phyloP scores from a whole-genome alignment of 2,797 vertebrate genomes.

The Holocentrus rufus region DNA sequence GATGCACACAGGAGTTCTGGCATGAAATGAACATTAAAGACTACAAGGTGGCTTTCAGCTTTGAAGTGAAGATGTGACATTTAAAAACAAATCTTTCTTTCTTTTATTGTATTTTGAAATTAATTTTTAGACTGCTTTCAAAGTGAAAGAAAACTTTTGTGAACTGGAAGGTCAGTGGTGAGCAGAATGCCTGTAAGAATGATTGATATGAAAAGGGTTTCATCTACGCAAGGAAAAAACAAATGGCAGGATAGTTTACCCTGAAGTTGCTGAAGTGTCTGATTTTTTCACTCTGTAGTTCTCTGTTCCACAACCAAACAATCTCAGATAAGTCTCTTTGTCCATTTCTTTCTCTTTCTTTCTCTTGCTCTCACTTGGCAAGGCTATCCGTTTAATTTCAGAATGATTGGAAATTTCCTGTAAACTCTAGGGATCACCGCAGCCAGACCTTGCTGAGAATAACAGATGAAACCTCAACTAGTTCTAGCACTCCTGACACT shows the following conservation, averaged over 20 bases:
- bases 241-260: not conserved
- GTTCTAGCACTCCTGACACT: constrained; percentile 46
- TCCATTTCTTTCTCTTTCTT: not conserved
- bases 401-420: constrained; percentile 62
- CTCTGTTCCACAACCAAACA: constrained; percentile 17
- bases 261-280: too few species aligned
- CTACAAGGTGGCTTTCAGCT: too few species aligned
- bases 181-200: constrained; percentile 8
- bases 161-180: not conserved
- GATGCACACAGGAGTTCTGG: too few species aligned
- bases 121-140: not conserved
- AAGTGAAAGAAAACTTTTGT: too few species aligned
- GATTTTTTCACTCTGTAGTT: constrained; percentile 2
- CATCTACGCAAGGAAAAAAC: not conserved
- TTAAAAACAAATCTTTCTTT: not conserved
- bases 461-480: constrained; percentile 58
- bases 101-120: not conserved
- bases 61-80: constrained; percentile 3
- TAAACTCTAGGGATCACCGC: constrained; percentile 51
- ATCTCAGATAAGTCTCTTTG: constrained; percentile 5
- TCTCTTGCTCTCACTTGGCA: not conserved
- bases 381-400: constrained; percentile 53
- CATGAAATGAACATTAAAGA: too few species aligned
- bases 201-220: not conserved
- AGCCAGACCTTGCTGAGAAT: constrained; percentile 28